A percentile compares a stretch with the other conserved stretches of the same genome.
These are phyloP conservation scores for Heliconius congener DNA, from an alignment of 1,140 invertebrate species.

Conservation along the genomic window DNA sequence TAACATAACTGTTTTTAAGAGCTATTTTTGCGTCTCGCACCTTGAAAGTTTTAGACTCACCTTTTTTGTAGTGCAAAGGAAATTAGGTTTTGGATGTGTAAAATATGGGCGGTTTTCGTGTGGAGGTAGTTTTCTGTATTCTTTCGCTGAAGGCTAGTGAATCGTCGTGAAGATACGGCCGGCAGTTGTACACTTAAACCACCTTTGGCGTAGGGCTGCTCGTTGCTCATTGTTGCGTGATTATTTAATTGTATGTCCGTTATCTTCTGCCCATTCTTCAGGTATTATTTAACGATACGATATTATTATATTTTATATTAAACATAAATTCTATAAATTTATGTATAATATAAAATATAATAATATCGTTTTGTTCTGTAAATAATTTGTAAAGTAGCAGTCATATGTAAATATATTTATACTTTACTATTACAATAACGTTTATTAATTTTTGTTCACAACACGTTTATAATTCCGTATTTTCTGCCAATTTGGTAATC, in stretches of 20 bases:
- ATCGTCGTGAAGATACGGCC: constrained; percentile 50
- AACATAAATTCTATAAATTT: too few species aligned
- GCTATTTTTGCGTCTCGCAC: constrained; percentile 48
- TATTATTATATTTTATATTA: too few species aligned
- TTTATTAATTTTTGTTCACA: too few species aligned
- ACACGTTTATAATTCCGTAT: too few species aligned
- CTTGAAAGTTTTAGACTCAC: constrained; percentile 31
- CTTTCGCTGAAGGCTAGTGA: constrained; percentile 46
- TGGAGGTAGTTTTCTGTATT: constrained; percentile 37
- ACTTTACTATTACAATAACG: too few species aligned
- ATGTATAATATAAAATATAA: neutral
- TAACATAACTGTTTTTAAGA: constrained; percentile 44
- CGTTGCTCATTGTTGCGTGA: neutral
- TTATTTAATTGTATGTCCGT: neutral
- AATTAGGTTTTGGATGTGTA: constrained; percentile 22
- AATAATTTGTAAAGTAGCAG: too few species aligned
- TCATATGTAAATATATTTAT: too few species aligned
- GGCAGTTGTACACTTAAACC: constrained; percentile 55
- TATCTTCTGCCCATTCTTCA: neutral
- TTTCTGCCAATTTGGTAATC: too few species aligned
- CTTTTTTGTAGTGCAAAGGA: constrained; percentile 25
- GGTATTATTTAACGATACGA: neutral
- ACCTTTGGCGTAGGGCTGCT: constrained; percentile 47
- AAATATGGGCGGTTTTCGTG: constrained; percentile 36
- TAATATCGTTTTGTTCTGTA: neutral